Conservation (phyloP, 2,113 vertebrate genomes). For the Cisticola juncidis region DNA sequence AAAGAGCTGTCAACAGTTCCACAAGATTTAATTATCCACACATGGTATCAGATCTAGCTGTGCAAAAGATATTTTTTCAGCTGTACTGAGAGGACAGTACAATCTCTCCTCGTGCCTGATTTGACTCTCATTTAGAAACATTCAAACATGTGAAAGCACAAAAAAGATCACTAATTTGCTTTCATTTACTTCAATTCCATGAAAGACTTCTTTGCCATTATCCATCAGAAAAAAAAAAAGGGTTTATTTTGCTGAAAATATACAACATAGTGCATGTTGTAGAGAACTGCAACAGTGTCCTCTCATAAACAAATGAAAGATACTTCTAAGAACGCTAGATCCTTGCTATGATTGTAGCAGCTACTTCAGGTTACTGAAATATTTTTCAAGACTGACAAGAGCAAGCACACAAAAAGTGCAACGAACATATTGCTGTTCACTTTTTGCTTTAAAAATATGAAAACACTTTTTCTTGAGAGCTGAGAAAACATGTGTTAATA, state of each 20-base stretch:
- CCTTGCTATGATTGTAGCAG: not conserved
- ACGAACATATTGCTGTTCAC: not conserved
- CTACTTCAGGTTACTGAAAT: not conserved
- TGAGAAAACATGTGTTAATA: not conserved
- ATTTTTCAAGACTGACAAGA: not conserved
- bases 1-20: not conserved
- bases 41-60: not conserved
- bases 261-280: not conserved
- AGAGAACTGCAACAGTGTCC: not conserved
- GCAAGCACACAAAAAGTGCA: not conserved
- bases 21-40: not conserved
- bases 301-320: not conserved
- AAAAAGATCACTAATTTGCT: not conserved
- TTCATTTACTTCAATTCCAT: not conserved
- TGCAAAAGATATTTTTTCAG: slow-evolving; percentile 48
- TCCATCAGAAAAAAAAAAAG: fast-evolving
- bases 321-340: not conserved
- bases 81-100: not conserved
- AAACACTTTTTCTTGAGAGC: not conserved
- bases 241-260: not conserved
- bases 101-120: not conserved
- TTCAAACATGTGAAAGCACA: not conserved
- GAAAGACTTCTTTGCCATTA: not conserved
- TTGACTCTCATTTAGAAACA: not conserved
- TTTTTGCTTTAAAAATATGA: not conserved